Base-by-base conservation (phyloP, 2,888 invertebrate species). In the Amphipyra berbera region DNA sequence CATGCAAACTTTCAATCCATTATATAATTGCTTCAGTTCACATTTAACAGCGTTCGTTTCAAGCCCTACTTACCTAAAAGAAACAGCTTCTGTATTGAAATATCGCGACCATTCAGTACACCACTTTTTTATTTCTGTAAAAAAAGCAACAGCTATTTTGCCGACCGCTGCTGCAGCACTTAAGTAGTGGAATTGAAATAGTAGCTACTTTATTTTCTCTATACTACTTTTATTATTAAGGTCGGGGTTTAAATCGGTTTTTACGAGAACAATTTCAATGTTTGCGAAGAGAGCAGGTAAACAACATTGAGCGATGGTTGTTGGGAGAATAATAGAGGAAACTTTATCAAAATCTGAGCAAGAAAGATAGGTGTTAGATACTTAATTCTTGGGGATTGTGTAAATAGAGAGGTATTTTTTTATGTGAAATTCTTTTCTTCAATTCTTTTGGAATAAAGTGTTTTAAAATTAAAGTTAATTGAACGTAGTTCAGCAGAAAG, bases 141-240 rank as follows among this genome's bases (percentile, higher is more conserved):
- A 57, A 48, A 50, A 70, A 67, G 54, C 35, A 27, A 53, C 38
- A 40, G 37, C 56, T 46, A 68, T 72, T 76, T 73, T 61, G 48
- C 50, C 56, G 73, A 74, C 68, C 59, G 46, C 59, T 45, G 50
- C 27, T 48, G 73, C 63, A 61, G 73, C 63, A 61, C 76, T 74
- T 74, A 74, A 72, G 76, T 64, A 72, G 54, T 49, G 42, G 63
- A 76, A 72, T 68, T 76, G 76, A 72, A 74, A 73, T 61, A 57
- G 61, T 49, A 49, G 49, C 72, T 45, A 62, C 41, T 72, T 67
- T 61, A 72, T 73, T 72, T 56, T 66, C 65, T 44, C 49, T 37
- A 35, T 41, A 41, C 52, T 30, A 47, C 40, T 58, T 67, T 44
- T 59, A 48, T 61, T 61, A 66, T 57, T 56, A 59, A 48, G 41